phyloP scores from a whole-genome alignment of 2,888 invertebrate genomes.

The Pandemis corylana region DNA sequence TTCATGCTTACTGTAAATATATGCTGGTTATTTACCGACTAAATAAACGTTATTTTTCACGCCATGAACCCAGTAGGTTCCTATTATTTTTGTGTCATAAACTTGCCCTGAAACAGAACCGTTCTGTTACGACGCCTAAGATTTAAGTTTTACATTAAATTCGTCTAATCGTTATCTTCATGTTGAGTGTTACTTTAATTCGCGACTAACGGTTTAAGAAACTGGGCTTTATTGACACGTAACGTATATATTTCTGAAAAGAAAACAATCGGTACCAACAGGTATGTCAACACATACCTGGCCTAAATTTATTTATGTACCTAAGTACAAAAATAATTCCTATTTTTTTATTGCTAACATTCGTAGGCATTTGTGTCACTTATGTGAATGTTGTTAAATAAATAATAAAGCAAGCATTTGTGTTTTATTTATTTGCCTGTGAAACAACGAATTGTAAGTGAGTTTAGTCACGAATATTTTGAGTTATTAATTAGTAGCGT shows the following conservation, averaged over 20 bases:
- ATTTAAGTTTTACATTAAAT: not conserved
- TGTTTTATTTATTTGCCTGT: constrained; percentile 19
- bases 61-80: not conserved
- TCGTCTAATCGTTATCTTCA: not conserved
- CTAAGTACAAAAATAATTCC: not conserved
- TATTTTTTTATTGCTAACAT: constrained; percentile 18
- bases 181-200: not conserved
- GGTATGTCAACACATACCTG: not conserved
- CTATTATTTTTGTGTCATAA: not conserved
- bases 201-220: not conserved
- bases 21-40: no score
- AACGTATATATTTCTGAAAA: not conserved
- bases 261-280: not conserved
- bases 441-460: no score
- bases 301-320: not conserved
- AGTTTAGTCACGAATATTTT: no score
- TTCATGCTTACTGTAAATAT: no score
- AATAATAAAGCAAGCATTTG: constrained; percentile 10
- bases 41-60: not conserved
- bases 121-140: not conserved
- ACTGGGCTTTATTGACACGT: not conserved
- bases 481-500: no score
- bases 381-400: constrained; percentile 40
- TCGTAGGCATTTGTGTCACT: constrained; percentile 37
- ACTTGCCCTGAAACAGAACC: not conserved